Evolutionary conservation across 2,888 invertebrate species (phyloP).

Genomic region (Dryadula phaetusa): DNA sequence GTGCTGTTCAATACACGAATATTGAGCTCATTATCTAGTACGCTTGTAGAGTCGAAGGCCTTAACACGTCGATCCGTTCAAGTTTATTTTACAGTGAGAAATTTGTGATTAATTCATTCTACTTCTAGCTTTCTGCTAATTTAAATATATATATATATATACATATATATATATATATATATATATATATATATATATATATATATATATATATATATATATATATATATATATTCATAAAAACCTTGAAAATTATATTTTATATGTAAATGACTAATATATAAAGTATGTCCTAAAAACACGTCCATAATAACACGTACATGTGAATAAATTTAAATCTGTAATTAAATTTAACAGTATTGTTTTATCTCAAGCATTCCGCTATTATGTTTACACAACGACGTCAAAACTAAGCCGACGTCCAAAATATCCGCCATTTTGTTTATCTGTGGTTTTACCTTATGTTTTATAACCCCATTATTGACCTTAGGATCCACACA

Average conservation of each 20-base stretch:
- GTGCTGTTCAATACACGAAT: slow-evolving; percentile 30
- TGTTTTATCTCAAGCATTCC: slow-evolving; percentile 2
- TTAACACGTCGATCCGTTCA: background rate
- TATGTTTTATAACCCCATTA: slow-evolving; percentile 3
- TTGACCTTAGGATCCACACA: slow-evolving; percentile 40
- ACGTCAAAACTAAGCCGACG: background rate
- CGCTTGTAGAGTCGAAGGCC: slow-evolving; percentile 12
- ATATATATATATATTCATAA: too few species aligned
- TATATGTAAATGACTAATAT: too few species aligned
- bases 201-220: too few species aligned
- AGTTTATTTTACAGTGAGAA: too few species aligned
- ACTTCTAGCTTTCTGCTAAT: too few species aligned
- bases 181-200: too few species aligned
- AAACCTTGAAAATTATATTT: too few species aligned
- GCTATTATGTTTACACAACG: background rate
- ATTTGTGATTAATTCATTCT: too few species aligned
- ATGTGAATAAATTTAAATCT: background rate
- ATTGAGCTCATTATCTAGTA: slow-evolving; percentile 21
- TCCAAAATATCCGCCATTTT: slow-evolving; percentile 5
- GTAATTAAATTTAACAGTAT: background rate
- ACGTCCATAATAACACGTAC: background rate
- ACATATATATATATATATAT: too few species aligned
- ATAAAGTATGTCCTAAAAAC: background rate
- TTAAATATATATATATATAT: too few species aligned
- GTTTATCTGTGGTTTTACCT: slow-evolving; percentile 5